A percentile compares a stretch with the other conserved stretches of the same genome.
Evolutionary conservation across 1,140 invertebrate species (phyloP).

Genomic region (Cotesia chilonis): DNA sequence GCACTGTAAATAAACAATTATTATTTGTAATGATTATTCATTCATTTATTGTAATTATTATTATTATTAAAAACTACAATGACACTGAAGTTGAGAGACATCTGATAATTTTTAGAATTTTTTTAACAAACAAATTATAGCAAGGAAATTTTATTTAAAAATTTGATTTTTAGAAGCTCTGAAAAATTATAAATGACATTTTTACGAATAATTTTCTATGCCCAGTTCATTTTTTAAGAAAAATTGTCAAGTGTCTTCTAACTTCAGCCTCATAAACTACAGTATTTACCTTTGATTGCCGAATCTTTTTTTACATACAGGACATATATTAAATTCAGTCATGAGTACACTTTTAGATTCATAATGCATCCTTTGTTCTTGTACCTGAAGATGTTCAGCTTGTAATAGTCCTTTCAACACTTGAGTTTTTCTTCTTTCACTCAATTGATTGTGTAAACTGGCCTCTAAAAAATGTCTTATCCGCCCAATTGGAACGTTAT

Average conservation of each 20-base stretch:
- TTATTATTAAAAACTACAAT: too few relatives aligned
- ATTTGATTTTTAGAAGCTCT: too few relatives aligned
- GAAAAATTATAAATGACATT: too few relatives aligned
- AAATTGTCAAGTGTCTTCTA: too few relatives aligned
- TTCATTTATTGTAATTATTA: background rate
- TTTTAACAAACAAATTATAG: too few relatives aligned
- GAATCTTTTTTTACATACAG: slow-evolving; percentile 91
- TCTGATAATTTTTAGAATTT: too few relatives aligned
- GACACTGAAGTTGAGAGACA: too few relatives aligned
- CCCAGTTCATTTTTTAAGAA: too few relatives aligned
- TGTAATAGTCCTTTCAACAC: slow-evolving; percentile 83
- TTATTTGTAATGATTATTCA: slow-evolving; percentile 44
- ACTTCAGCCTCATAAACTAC: background rate
- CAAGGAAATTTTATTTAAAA: too few relatives aligned
- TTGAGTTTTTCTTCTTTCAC: slow-evolving; percentile 76
- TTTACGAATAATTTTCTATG: too few relatives aligned
- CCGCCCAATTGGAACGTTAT: slow-evolving; percentile 76
- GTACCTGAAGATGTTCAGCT: slow-evolving; percentile 82
- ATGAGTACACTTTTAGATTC: slow-evolving; percentile 84
- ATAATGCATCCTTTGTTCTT: slow-evolving; percentile 80
- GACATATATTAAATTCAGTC: slow-evolving; percentile 87
- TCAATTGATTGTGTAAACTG: slow-evolving; percentile 78
- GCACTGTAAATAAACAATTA: slow-evolving; percentile 73
- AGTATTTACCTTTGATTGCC: slow-evolving; percentile 80
- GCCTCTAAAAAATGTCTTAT: slow-evolving; percentile 82